phyloP scores from a whole-genome alignment of 2,888 invertebrate species.

The Cosmia pyralina region DNA sequence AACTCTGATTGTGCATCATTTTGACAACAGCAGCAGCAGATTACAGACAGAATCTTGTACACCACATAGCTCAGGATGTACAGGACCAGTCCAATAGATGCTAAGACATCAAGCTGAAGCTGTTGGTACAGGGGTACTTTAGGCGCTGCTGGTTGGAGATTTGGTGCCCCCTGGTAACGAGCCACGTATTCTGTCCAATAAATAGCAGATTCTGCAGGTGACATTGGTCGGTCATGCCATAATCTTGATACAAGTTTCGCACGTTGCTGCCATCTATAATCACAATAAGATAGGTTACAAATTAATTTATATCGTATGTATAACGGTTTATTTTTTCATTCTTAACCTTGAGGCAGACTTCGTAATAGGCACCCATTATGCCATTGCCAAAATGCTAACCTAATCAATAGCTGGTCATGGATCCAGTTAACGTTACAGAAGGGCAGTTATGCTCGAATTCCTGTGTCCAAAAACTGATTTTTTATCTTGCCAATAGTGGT shows the following conservation, averaged over 20 bases:
- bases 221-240: conserved; percentile 89
- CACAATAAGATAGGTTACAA: conserved; percentile 12
- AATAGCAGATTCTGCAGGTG: conserved; percentile 88
- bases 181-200: conserved; percentile 91
- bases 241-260: conserved; percentile 85
- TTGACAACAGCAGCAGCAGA: conserved; percentile 82
- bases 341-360: neutral
- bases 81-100: conserved; percentile 79
- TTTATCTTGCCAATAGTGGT: no score
- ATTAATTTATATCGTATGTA: neutral
- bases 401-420: neutral
- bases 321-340: neutral
- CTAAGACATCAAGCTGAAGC: conserved; percentile 83
- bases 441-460: conserved; percentile 7
- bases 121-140: conserved; percentile 82
- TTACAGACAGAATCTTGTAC: conserved; percentile 78
- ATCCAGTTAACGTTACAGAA: neutral
- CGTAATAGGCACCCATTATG: neutral
- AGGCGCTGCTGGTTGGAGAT: conserved; percentile 80
- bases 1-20: conserved; percentile 64
- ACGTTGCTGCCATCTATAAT: conserved; percentile 81
- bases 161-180: conserved; percentile 83
- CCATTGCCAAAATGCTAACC: neutral
- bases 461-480: neutral
- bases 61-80: conserved; percentile 78